Evolutionary conservation across 2,888 invertebrate genomes (phyloP).

Genomic region (Metopia argyrocephala): DNA sequence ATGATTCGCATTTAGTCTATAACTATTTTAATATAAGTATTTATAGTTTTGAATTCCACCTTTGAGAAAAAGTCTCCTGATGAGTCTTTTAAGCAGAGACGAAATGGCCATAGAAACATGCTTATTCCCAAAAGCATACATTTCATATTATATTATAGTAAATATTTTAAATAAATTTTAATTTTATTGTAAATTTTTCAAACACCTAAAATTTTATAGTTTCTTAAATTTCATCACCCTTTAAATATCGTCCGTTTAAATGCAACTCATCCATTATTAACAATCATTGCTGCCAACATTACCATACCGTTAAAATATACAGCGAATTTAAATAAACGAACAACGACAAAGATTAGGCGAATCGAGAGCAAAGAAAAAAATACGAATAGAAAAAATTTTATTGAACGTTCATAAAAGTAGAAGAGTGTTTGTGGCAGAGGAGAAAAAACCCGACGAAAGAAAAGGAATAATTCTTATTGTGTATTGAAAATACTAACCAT

Average conservation of each 20-base stretch:
- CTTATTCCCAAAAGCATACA: neutral
- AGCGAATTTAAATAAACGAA: constrained; percentile 45
- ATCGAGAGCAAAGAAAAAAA: constrained; percentile 53
- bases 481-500: constrained; percentile 44
- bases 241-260: neutral
- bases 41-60: too few relatives aligned
- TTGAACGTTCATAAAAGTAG: constrained; percentile 63
- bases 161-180: neutral
- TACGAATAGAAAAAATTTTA: constrained; percentile 66
- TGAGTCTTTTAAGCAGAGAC: too few relatives aligned
- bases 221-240: neutral
- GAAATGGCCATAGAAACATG: too few relatives aligned
- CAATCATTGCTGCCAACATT: constrained; percentile 38
- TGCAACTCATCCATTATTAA: constrained; percentile 17
- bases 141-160: neutral
- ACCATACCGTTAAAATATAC: neutral
- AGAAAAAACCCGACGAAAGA: constrained; percentile 57
- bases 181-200: neutral
- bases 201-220: neutral
- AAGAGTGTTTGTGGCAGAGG: constrained; percentile 58
- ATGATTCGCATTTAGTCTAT: too few relatives aligned
- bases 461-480: constrained; percentile 45
- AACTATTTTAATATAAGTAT: too few relatives aligned
- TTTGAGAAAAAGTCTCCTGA: too few relatives aligned
- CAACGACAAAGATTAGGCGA: constrained; percentile 34